Base-by-base conservation (phyloP, 2,113 vertebrate species). In the Gavialis gangeticus region DNA sequence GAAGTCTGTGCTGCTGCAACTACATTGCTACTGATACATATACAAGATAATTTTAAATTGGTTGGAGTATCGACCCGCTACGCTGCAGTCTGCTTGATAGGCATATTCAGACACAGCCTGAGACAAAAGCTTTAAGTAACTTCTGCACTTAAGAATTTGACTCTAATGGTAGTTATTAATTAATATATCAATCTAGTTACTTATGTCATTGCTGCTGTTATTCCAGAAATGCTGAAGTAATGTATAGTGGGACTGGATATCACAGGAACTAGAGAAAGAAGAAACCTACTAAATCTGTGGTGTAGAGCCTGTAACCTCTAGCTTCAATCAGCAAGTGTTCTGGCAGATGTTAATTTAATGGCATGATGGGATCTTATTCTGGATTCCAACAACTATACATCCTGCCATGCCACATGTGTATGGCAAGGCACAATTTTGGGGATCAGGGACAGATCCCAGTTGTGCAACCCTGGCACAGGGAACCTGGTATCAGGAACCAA, bases 81-180 rank as follows among this genome's bases (percentile, higher is more conserved):
- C 13, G 69, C 25, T 28, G 66, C 80, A 12, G 16, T 85, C 30
- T 82, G 71, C 46, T 46, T n/a, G 30, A 55, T 75, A 9, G 34
- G 27, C 5, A 89, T 19, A 89, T 24, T 37, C 25, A 78, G n/a
- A 79, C 69, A 67, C 24, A 88, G 14, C 28, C 13, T 79, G 3
- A 12, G 69, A 75, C 17, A 4, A 79, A 0, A 0, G 34, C 12
- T 85, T 84, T 17, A 69, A 73, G 62, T 54, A 37, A 89, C 15
- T 27, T 69, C 89, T 87, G 12, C 17, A 90, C 14, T 5, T n/a
- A 92, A 21, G 37, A 80, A 12, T 27, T 55, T 19, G 56, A 71
- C 55, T n/a, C n/a, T 58, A 84, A 14, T 15, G 15, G 6, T 46
- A 46, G 46, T 46, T 46, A 46, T 46, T 46, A 46, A 46, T 46